phyloP scores from a whole-genome alignment of 2,797 vertebrate genomes.

The Cetoscarus ocellatus region DNA sequence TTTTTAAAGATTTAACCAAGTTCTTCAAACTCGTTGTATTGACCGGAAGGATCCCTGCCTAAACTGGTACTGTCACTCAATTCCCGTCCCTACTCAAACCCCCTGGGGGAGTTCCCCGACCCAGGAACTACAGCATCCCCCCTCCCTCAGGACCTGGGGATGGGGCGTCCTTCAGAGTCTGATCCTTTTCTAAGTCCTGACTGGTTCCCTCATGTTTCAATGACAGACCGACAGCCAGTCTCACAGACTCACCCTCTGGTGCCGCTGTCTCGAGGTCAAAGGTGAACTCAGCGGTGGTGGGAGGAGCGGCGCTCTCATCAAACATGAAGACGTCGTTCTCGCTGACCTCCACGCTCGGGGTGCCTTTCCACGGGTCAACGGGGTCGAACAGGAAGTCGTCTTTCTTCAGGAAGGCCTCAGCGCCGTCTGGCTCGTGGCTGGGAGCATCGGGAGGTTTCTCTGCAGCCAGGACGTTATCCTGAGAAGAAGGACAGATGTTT shows the following conservation, averaged over 20 bases:
- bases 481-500: background rate
- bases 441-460: conserved; percentile 88
- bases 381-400: conserved; percentile 76
- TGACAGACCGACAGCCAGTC: too few species aligned
- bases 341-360: conserved; percentile 36
- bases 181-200: too few species aligned
- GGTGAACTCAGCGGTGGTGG: background rate
- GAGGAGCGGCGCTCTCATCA: conserved; percentile 60
- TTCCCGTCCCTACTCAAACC: too few species aligned
- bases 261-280: conserved; percentile 5
- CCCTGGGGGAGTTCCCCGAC: too few species aligned
- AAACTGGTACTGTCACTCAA: too few species aligned
- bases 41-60: too few species aligned
- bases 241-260: conserved; percentile 28
- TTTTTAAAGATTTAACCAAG: too few species aligned
- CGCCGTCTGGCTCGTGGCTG: conserved; percentile 54
- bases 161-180: too few species aligned
- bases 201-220: too few species aligned
- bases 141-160: too few species aligned
- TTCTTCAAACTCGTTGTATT: too few species aligned
- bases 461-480: conserved; percentile 89
- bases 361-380: conserved; percentile 65
- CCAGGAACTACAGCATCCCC: too few species aligned
- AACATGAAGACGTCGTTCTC: conserved; percentile 82
- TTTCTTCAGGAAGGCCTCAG: conserved; percentile 71